A percentile compares a stretch with the other conserved stretches of the same genome.
Conservation (phyloP, 2,888 invertebrate genomes). For the Agrochola litura region DNA sequence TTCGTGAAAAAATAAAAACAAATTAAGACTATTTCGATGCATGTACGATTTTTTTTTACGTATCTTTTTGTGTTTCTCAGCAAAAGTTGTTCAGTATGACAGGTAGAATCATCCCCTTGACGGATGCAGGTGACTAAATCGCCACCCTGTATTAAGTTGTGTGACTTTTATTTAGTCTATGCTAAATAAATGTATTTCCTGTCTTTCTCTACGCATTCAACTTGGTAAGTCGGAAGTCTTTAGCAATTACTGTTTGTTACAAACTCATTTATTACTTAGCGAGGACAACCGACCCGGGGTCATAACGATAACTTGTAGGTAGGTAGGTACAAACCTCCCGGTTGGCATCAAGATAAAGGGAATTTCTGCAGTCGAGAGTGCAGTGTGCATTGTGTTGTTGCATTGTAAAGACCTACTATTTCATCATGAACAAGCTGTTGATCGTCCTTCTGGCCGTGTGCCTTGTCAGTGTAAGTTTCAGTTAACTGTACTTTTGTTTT, state of each 20-base stretch:
- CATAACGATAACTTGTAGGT: slow-evolving; percentile 28
- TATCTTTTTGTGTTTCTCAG: too few relatives aligned
- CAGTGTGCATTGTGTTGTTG: slow-evolving; percentile 69
- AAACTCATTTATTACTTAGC: slow-evolving; percentile 34
- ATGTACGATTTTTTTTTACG: too few relatives aligned
- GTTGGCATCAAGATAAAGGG: slow-evolving; percentile 69
- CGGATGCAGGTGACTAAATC: too few relatives aligned
- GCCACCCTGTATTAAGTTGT: too few relatives aligned
- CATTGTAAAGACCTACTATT: slow-evolving; percentile 65
- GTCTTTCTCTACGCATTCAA: neutral
- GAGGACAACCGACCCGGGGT: slow-evolving; percentile 31
- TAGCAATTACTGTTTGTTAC: slow-evolving; percentile 24
- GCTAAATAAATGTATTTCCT: neutral
- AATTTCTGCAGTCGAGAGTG: slow-evolving; percentile 43
- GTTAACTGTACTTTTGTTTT: neutral
- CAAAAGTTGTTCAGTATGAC: too few relatives aligned
- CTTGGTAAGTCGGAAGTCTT: slow-evolving; percentile 15
- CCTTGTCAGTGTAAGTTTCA: slow-evolving; percentile 72
- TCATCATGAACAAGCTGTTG: slow-evolving; percentile 81
- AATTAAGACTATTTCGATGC: too few relatives aligned
- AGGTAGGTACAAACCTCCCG: slow-evolving; percentile 29
- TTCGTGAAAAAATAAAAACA: too few relatives aligned
- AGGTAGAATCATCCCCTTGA: too few relatives aligned
- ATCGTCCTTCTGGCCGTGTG: slow-evolving; percentile 80
- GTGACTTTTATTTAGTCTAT: too few relatives aligned